A percentile compares a stretch with the other conserved stretches of the same genome.
phyloP scores from a whole-genome alignment of 1,140 invertebrate species.

The Drosophila simulans region DNA sequence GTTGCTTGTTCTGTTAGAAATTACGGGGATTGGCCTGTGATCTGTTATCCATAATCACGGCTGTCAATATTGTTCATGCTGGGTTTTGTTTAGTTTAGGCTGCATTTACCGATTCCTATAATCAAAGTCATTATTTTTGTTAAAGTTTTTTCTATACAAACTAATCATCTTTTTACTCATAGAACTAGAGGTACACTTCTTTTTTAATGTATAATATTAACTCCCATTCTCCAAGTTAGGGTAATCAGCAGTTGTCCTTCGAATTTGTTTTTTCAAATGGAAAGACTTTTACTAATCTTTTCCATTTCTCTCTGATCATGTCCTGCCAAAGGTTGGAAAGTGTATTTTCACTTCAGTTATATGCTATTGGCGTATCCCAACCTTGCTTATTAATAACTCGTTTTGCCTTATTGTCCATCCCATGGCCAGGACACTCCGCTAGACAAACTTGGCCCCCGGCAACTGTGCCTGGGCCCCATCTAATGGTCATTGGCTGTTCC shows the following conservation, averaged over 20 bases:
- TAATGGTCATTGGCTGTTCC: conserved; percentile 77
- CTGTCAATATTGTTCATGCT: conserved; percentile 19
- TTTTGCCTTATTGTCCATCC: conserved; percentile 63
- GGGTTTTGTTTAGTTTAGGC: background rate
- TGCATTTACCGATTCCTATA: background rate
- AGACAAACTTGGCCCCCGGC: conserved; percentile 55
- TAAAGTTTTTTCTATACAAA: background rate
- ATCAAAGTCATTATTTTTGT: background rate
- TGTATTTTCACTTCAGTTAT: conserved; percentile 13
- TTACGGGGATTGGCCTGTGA: conserved; percentile 15
- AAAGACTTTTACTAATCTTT: no score
- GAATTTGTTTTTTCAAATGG: no score
- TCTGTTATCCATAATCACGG: conserved; percentile 29
- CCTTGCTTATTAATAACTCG: conserved; percentile 79
- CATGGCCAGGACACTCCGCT: conserved; percentile 39
- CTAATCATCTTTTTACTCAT: no score
- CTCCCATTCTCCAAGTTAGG: no score
- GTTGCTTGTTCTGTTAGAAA: conserved; percentile 38
- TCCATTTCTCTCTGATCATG: no score
- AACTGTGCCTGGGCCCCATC: conserved; percentile 44
- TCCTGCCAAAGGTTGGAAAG: conserved; percentile 3
- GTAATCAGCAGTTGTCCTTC: no score
- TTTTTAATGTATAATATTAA: no score
- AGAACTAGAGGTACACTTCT: no score
- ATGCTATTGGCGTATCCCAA: conserved; percentile 3